A percentile compares a stretch with the other conserved stretches of the same genome.
Conservation (phyloP, 1,140 invertebrate genomes). For the Neotoxoptera formosana region DNA sequence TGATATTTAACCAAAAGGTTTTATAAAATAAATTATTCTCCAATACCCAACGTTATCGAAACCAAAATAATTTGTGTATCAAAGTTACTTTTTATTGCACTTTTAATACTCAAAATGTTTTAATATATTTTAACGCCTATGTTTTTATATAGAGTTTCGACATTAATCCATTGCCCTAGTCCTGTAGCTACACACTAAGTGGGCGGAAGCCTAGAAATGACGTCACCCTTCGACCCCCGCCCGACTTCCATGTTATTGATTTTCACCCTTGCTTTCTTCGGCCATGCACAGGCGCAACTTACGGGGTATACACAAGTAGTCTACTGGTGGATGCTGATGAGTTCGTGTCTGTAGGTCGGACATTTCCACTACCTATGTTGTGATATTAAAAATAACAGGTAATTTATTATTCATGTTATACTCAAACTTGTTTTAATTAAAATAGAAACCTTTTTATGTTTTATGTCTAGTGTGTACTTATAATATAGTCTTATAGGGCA, state of each 20-base stretch:
- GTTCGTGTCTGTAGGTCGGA: conserved; percentile 2
- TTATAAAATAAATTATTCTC: not conserved
- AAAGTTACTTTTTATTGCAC: not conserved
- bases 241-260: conserved; percentile 17
- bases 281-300: conserved; percentile 47
- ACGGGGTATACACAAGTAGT: conserved; percentile 49
- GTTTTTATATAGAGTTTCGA: conserved; percentile 19
- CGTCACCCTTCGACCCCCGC: conserved; percentile 36
- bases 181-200: conserved; percentile 1
- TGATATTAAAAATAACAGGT: conserved; percentile 45
- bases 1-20: not conserved
- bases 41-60: not conserved
- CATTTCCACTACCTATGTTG: conserved; percentile 1
- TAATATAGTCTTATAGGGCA: not conserved
- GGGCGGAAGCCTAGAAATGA: conserved; percentile 43
- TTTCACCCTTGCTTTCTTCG: conserved; percentile 55
- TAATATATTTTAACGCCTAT: conserved; percentile 41
- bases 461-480: not conserved
- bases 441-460: not conserved
- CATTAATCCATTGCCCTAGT: conserved; percentile 53
- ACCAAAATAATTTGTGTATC: not conserved
- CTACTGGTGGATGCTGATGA: conserved; percentile 45
- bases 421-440: not conserved
- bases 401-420: conserved; percentile 38
- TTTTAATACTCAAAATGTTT: not conserved